Evolutionary conservation across 2,888 invertebrate genomes (phyloP), one percentile per base, ranked within the genome.

Genomic region (Lypha dubia): DNA sequence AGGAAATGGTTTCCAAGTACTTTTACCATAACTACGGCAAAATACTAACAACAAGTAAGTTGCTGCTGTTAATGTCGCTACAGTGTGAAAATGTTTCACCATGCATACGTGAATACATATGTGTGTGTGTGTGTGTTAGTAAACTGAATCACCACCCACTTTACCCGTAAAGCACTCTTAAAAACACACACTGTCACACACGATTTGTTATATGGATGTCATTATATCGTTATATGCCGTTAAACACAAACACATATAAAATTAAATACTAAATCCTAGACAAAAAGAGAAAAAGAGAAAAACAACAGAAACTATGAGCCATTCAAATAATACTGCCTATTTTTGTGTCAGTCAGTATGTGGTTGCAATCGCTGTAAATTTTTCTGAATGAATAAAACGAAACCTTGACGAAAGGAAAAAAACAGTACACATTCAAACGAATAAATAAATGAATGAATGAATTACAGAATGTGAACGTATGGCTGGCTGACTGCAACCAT

Each of bases 161-260:
- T 65, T 17, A 20, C 2, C 32, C 53, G 22, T 35, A 65, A 71
- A 63, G 24, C 13, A 79, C 44, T 58, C 41, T 58, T 22, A n/a
- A 20, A 38, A 38, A 20, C 46, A 56, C 22, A 65, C 46, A 70
- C 44, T 1, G 3, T 20, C 2, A 1, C 35, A 46, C 71, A 41
- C 28, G 38, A 22, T 73, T 58, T 53, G 20, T 41, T 73, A 65
- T 73, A 73, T 82, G 56, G 63, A 70, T 68, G 84, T 22, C 73
- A 84, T 84, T 81, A 81, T 77, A 46, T 28, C 62, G 81, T 77
- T 84, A 67, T 73, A 17, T 68, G 51, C 67, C 73, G 67, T 73
- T 73, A 67, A 67, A 73, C 41, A 71, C 51, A 62, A 62, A 68
- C 41, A 68, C 68, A 56, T 24, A 46, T n/a, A 74, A 58, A 65